A percentile compares a stretch with the other conserved stretches of the same genome.
Evolutionary conservation across 2,888 invertebrate species (phyloP).

Genomic region (Priocnemis perturbator): DNA sequence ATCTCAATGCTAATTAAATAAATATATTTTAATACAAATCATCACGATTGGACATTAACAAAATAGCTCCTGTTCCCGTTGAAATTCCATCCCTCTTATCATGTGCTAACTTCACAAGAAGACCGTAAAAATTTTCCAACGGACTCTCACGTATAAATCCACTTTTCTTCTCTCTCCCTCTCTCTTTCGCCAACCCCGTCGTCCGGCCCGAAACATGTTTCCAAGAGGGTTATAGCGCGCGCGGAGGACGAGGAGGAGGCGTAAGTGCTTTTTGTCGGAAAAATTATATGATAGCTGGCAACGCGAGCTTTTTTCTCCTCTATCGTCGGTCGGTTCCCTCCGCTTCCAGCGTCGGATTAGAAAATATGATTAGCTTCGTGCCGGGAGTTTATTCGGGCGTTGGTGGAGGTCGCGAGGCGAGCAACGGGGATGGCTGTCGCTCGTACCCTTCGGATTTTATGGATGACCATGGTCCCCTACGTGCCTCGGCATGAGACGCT

Average conservation of each 20-base stretch:
- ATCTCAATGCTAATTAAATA: neutral
- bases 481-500: constrained; percentile 52
- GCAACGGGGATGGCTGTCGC: constrained; percentile 52
- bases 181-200: constrained; percentile 38
- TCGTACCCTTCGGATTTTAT: constrained; percentile 64
- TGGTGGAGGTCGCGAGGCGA: constrained; percentile 29
- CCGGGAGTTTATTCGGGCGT: constrained; percentile 61
- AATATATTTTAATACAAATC: no score
- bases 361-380: constrained; percentile 73
- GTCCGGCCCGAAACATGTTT: constrained; percentile 63
- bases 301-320: constrained; percentile 58
- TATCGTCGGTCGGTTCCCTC: constrained; percentile 44
- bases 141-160: constrained; percentile 68
- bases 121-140: constrained; percentile 52
- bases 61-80: no score
- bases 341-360: constrained; percentile 68
- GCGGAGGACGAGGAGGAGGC: constrained; percentile 47
- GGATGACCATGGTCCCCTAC: constrained; percentile 63
- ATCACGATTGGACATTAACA: no score
- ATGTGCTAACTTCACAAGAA: constrained; percentile 7
- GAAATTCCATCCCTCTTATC: neutral
- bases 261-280: constrained; percentile 74
- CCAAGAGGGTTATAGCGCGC: constrained; percentile 54
- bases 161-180: constrained; percentile 46
- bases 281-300: constrained; percentile 71